Percentiles rank a stretch among this genome's conserved stretches.
Conservation (phyloP, 2,113 vertebrate genomes). For the Gadus macrocephalus region DNA sequence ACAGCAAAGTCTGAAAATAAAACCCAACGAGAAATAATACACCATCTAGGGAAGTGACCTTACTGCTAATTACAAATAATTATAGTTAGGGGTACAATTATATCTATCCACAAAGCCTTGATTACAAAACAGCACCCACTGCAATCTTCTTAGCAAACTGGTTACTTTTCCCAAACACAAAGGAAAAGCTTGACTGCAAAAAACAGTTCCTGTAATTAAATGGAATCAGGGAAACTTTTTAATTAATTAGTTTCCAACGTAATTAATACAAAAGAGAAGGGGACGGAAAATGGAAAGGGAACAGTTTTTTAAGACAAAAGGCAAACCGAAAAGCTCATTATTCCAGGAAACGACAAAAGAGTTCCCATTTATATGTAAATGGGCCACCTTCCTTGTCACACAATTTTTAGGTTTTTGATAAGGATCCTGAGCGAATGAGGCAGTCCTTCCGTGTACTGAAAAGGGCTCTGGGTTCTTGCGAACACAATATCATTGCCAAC, state of each 20-base stretch:
- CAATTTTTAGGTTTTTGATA: conserved; percentile 37
- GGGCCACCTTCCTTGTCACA: conserved; percentile 44
- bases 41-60: neutral
- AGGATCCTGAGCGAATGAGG: conserved; percentile 23
- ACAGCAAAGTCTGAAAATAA: neutral
- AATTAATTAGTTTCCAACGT: conserved; percentile 33
- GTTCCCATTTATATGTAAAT: conserved; percentile 60
- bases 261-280: neutral
- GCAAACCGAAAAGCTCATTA: neutral
- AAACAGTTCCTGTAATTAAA: conserved; percentile 17
- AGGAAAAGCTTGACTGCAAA: conserved; percentile 22
- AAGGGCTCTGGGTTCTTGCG: conserved; percentile 9
- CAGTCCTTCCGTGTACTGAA: conserved; percentile 14
- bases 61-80: neutral
- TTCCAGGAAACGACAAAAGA: too few species aligned
- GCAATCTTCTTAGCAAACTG: conserved; percentile 11
- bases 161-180: conserved; percentile 29
- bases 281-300: neutral
- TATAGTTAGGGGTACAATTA: neutral
- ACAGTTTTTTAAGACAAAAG: conserved; percentile 36
- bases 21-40: neutral
- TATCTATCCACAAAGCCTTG: conserved; percentile 16
- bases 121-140: neutral
- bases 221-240: conserved; percentile 44
- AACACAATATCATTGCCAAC: conserved; percentile 9